Percentiles rank a stretch among this genome's conserved stretches.
Conservation (phyloP, 2,113 vertebrate species). For the Scatophagus argus region DNA sequence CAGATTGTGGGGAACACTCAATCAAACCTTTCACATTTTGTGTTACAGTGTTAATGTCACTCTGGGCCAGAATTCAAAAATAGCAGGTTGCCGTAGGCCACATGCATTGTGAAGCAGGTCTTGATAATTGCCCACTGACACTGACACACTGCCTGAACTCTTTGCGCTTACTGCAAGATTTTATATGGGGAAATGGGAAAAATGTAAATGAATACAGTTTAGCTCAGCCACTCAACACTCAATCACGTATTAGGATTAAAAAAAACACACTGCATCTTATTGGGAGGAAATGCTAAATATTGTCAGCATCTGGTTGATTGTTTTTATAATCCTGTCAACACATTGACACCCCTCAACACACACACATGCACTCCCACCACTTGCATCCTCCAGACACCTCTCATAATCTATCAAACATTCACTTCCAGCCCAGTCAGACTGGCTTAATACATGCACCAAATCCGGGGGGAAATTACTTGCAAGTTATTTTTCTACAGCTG, state of each 20-base stretch:
- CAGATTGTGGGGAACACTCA: constrained; percentile 29
- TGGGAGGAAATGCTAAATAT: constrained; percentile 7
- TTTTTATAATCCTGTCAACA: constrained; percentile 54
- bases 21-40: constrained; percentile 59
- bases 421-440: constrained; percentile 47
- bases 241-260: background rate
- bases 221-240: constrained; percentile 1
- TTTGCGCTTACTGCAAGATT: constrained; percentile 19
- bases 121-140: constrained; percentile 55
- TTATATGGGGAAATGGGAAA: constrained; percentile 10
- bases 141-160: constrained; percentile 56
- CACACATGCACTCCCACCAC: constrained; percentile 7
- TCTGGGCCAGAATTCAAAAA: constrained; percentile 51
- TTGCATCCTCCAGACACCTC: constrained; percentile 15
- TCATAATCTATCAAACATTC: constrained; percentile 46
- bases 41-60: constrained; percentile 59
- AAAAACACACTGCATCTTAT: background rate
- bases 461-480: constrained; percentile 71
- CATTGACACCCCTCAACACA: constrained; percentile 22
- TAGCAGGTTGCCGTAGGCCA: constrained; percentile 54
- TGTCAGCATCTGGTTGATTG: constrained; percentile 41
- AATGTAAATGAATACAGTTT: background rate
- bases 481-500: constrained; percentile 61
- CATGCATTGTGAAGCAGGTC: constrained; percentile 64
- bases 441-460: constrained; percentile 60